A percentile compares a stretch with the other conserved stretches of the same genome.
Evolutionary conservation across 2,888 invertebrate species (phyloP).

Genomic region (Plagiodera versicolora): DNA sequence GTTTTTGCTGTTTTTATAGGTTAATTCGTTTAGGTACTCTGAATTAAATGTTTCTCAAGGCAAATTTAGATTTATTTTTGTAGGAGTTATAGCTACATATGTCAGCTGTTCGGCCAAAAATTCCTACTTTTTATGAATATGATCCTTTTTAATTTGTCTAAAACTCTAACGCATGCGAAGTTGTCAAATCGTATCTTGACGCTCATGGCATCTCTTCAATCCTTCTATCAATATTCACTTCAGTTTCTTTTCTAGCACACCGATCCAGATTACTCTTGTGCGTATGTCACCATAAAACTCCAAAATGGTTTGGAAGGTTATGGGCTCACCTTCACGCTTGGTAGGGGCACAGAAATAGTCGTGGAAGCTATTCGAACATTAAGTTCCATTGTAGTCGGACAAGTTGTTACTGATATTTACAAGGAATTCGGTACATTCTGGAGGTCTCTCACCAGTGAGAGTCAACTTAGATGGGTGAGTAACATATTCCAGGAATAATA

Average conservation of each 20-base stretch:
- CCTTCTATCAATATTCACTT: background rate
- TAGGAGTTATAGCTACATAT: too few species aligned
- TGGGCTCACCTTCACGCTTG: constrained; percentile 86
- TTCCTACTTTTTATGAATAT: too few species aligned
- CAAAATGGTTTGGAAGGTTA: constrained; percentile 68
- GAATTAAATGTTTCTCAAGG: too few species aligned
- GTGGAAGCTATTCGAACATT: constrained; percentile 74
- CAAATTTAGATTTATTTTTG: too few species aligned
- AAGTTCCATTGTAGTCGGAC: constrained; percentile 69
- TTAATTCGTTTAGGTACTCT: too few species aligned
- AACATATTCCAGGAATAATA: background rate
- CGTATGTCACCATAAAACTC: constrained; percentile 81
- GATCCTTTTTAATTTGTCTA: too few species aligned
- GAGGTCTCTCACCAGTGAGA: constrained; percentile 80
- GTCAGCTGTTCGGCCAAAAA: too few species aligned
- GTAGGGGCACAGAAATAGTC: constrained; percentile 86
- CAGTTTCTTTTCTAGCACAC: constrained; percentile 64
- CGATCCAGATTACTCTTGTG: constrained; percentile 89
- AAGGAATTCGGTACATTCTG: constrained; percentile 78
- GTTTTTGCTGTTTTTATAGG: too few species aligned
- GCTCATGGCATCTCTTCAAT: too few species aligned
- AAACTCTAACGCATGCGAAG: too few species aligned
- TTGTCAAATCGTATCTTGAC: too few species aligned
- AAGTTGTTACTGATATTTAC: constrained; percentile 71
- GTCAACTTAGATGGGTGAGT: constrained; percentile 87